Evolutionary conservation across 2,888 invertebrate species (phyloP).

Genomic region (Carcina quercana): DNA sequence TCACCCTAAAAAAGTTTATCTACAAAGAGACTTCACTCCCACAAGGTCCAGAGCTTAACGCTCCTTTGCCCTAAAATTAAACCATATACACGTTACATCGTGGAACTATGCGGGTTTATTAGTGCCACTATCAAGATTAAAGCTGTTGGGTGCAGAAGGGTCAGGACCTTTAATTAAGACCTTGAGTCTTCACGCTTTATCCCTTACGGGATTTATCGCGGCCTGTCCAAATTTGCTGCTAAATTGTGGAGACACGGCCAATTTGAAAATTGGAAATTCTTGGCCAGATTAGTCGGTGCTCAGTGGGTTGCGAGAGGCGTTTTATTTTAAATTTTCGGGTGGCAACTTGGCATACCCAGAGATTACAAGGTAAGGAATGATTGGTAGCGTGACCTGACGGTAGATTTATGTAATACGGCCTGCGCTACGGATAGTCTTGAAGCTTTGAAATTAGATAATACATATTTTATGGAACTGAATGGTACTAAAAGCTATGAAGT

Average conservation of each 20-base stretch:
- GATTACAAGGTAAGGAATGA: too few relatives aligned
- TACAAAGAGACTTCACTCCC: slow-evolving; percentile 1
- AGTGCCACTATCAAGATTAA: slow-evolving; percentile 48
- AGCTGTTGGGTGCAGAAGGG: slow-evolving; percentile 34
- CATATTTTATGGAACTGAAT: too few relatives aligned
- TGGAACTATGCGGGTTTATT: slow-evolving; percentile 44
- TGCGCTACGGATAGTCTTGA: too few relatives aligned
- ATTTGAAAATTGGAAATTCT: slow-evolving; percentile 11
- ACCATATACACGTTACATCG: slow-evolving; percentile 19
- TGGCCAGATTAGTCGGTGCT: too few relatives aligned
- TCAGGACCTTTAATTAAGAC: slow-evolving; percentile 49
- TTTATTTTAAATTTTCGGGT: too few relatives aligned
- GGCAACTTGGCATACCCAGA: too few relatives aligned
- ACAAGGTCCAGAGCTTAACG: background rate
- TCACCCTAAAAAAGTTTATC: too few relatives aligned
- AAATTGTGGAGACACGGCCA: slow-evolving; percentile 18
- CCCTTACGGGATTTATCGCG: slow-evolving; percentile 39
- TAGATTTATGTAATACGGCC: too few relatives aligned
- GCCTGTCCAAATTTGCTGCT: slow-evolving; percentile 31
- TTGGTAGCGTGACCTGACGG: too few relatives aligned
- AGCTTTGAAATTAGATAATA: too few relatives aligned
- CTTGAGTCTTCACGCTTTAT: slow-evolving; percentile 30
- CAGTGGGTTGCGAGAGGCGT: too few relatives aligned
- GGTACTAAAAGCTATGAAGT: too few relatives aligned
- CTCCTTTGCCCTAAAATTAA: slow-evolving; percentile 12